Evolutionary conservation across 2,113 vertebrate genomes (phyloP), one percentile per base, ranked within the genome.

Genomic region (Cinclus cinclus): DNA sequence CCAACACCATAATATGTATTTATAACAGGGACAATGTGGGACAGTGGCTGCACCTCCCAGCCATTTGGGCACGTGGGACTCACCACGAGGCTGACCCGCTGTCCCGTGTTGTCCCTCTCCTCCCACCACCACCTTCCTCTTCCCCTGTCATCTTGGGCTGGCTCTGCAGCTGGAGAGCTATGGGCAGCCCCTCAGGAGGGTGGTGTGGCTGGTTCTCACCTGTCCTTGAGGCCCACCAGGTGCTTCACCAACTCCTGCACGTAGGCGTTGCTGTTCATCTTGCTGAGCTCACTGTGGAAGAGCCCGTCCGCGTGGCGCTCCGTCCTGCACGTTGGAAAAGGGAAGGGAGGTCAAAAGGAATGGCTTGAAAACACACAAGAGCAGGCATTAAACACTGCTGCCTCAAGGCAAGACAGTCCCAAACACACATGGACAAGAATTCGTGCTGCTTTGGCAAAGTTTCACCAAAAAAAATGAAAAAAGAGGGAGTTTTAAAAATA

Each of bases 211-310:
- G 55, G 5, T 67, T 17, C 73, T 78, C 64, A 97, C 97, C 97
- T 97, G 33, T 96, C 94, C 77, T 92, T 95, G 75, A 96, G 74
- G 30, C 87, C 85, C 85, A 97, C 35, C 64, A 97, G 94, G 42
- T 95, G 71, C 63, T 86, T 97, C 64, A 98, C 95, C 33, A 98
- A 53, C 68, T 97, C 92, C 80, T n/a, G 96, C 89, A 98, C 83
- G 0, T 87, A 93, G 13, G 97, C 96, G 2, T 96, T 88, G 74
- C 94, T 95, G 16, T 97, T 97, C 62, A 98, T 96, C 88, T 97
- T 98, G 91, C 98, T 97, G 62, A 98, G 96, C 82, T 98, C 97
- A 1, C 97, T 98, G 65, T 97, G 97, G 89, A 98, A 98, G 10
- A 94, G 92, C 50, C 98, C 98, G 2, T 98, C 98, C 0, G 97